Base-by-base conservation (phyloP, 2,113 vertebrate genomes). In the Aythya baeri region DNA sequence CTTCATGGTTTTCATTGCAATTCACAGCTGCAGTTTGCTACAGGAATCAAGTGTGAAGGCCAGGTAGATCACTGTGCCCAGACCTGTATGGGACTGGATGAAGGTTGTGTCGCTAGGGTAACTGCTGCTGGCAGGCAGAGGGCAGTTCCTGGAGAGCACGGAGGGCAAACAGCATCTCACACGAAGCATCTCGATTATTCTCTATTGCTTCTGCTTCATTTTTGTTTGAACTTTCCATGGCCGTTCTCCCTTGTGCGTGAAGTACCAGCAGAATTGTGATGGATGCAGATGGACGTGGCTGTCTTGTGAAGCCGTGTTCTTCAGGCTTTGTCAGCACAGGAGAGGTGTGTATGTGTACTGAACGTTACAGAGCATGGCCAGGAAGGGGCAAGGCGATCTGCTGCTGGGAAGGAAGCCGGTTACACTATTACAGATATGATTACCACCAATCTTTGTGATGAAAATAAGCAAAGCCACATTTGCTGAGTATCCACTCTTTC, bases 161-260 rank as follows among this genome's bases (percentile, higher is more conserved):
- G 49, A 59, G 31, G 58, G 38, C 71, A 73, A 26, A 13, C 67
- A 15, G 23, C 14, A 6, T 71, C 73, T 74, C 23, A 7, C 7
- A 23, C 6, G 7, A 21, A 67, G 21, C 29, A 44, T 1, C 8
- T 84, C 3, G 0, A 0, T 17, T 44, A 50, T 55, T 46, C 23
- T 59, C 13, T 38, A 36, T 27, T 57, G 46, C 12, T 27, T 32
- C 3, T 0, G 0, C 18, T 73, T 65, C 4, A 6, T 25, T 63
- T 62, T 36, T 50, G 5, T 58, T 76, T 54, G 68, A 63, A 36
- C 29, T 71, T 57, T 34, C 31, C 13, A 20, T 29, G 63, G 49
- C 62, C 34, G 16, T 50, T 88, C 65, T 43, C 50, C 17, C 36
- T 54, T 26, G 1, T n/a, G 16, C 14, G 3, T 59, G 52, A 36